These are phyloP conservation scores for Heliconius eleuchia DNA, from an alignment of 1,140 invertebrate species.

Conservation along the genomic window DNA sequence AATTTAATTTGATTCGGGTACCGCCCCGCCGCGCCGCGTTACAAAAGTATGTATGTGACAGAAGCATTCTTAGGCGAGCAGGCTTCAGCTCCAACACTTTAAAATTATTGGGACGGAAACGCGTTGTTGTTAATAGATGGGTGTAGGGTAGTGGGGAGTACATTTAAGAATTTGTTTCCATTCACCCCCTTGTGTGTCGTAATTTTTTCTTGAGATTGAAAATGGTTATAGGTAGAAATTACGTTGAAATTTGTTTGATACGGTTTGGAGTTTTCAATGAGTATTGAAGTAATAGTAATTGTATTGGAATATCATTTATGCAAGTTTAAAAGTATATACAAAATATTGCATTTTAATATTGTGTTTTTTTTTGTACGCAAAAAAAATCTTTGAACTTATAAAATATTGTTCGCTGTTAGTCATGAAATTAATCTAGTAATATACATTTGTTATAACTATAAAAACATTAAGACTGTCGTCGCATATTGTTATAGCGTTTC, in stretches of 20 bases:
- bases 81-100: slow-evolving; percentile 9
- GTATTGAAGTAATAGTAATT: neutral
- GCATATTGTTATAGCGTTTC: too few relatives aligned
- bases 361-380: too few relatives aligned
- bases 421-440: too few relatives aligned
- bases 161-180: neutral
- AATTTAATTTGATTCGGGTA: slow-evolving; percentile 62
- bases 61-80: neutral
- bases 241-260: neutral
- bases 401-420: too few relatives aligned
- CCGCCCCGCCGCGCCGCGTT: slow-evolving; percentile 1
- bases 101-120: slow-evolving; percentile 4
- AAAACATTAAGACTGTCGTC: too few relatives aligned
- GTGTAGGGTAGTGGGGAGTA: neutral
- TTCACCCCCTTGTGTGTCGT: neutral
- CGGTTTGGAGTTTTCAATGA: neutral
- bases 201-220: slow-evolving; percentile 18
- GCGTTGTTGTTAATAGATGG: neutral
- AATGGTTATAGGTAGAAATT: neutral
- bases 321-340: too few relatives aligned
- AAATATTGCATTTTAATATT: too few relatives aligned
- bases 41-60: slow-evolving; percentile 30
- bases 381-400: too few relatives aligned
- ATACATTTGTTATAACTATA: too few relatives aligned
- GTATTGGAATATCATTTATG: neutral